Evolutionary conservation across 2,113 vertebrate genomes (phyloP), one percentile per base, ranked within the genome.

Genomic region (Ellobius talpinus): DNA sequence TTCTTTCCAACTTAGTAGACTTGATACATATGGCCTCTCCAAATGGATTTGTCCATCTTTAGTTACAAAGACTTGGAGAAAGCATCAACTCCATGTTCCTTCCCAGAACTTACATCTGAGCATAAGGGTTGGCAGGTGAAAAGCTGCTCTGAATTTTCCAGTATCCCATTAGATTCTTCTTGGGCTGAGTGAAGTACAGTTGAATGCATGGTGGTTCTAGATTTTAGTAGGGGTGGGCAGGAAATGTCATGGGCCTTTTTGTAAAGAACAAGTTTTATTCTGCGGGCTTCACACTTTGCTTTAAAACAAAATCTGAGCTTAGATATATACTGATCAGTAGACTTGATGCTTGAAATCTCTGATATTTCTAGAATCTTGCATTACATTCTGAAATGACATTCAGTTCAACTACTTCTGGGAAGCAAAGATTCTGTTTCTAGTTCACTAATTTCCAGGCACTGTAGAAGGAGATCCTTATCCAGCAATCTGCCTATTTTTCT

Each of bases 231-330:
- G 33, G 0, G 26, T 31, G 14, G 45, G 47, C 61, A 66, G 42
- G 2, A 66, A 31, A 84, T 58, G 65, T n/a, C 47, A 39, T 33
- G 24, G 12, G 19, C 21, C 3, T 84, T 33, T 52, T 14, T 78
- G 6, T 47, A 52, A 45, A 47, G 39, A 72, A 2, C 47, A 87
- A 91, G 16, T 17, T 13, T 17, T 21, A 12, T 61, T 58, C 52
- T 73, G 8, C 65, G 65, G 5, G 26, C 42, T 33, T 61, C 42
- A 23, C 55, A 17, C 16, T 58, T 11, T 47, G 17, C 61, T 55
- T 89, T 81, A 58, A 42, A 72, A n/a, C 26, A 65, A 89, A 87
- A 45, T 89, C n/a, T 93, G 58, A 95, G 31, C 14, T 89, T 65
- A 33, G 13, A 17, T 24, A 36, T 47, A 61, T 39, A 11, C 50